A percentile compares a stretch with the other conserved stretches of the same genome.
phyloP scores from a whole-genome alignment of 2,888 invertebrate genomes.

The Cerastis rubricosa region DNA sequence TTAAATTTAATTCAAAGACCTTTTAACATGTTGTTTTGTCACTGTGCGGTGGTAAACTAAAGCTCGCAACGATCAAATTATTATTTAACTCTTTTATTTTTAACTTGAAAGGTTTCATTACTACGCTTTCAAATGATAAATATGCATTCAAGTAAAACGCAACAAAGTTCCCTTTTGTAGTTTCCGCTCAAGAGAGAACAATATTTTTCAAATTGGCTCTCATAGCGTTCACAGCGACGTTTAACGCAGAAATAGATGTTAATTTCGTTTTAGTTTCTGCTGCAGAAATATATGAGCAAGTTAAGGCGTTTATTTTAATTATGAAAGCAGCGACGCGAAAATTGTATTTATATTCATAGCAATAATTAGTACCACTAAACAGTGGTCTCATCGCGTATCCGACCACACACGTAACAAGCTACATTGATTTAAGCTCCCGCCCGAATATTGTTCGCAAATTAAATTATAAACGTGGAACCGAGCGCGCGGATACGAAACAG shows the following conservation, averaged over 20 bases:
- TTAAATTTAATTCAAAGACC: not conserved
- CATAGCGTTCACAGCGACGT: constrained; percentile 28
- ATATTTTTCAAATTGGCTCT: constrained; percentile 48
- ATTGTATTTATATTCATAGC: constrained; percentile 5
- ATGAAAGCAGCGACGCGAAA: not conserved
- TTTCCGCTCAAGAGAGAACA: constrained; percentile 37
- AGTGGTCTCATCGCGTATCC: constrained; percentile 9
- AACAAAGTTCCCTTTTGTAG: constrained; percentile 49
- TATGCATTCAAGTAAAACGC: constrained; percentile 50
- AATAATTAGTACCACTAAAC: constrained; percentile 27
- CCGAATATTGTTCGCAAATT: constrained; percentile 62
- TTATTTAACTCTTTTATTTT: not conserved
- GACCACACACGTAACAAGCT: constrained; percentile 35
- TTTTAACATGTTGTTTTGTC: not conserved
- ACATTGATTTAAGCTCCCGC: constrained; percentile 52
- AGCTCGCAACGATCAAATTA: not conserved
- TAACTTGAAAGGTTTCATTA: constrained; percentile 26
- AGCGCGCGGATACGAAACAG: constrained; percentile 59
- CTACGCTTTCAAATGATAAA: constrained; percentile 37
- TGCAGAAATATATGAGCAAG: constrained; percentile 17
- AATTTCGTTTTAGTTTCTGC: constrained; percentile 47
- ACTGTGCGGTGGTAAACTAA: not conserved
- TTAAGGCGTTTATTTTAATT: constrained; percentile 29
- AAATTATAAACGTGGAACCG: constrained; percentile 62
- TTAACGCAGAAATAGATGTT: constrained; percentile 47